Evolutionary conservation across 2,113 vertebrate species (phyloP), one percentile per base, ranked within the genome.

Genomic region (Sminthopsis crassicaudata): DNA sequence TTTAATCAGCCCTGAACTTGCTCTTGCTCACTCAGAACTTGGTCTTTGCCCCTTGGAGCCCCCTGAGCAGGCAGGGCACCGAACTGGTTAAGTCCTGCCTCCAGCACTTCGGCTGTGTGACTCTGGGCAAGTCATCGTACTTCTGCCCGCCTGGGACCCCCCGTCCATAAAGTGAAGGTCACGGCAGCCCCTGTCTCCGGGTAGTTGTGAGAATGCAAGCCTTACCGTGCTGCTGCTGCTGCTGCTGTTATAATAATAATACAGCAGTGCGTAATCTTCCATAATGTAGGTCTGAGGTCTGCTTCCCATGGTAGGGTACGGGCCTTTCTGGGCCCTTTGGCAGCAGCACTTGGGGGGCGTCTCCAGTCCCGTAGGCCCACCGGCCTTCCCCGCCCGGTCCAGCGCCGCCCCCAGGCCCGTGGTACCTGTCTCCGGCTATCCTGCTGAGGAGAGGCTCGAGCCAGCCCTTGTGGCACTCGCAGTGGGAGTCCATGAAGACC

Each of bases 401-500:
- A 2, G 8, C 10, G 23, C 91, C 53, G 1, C 2, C 50, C 53
- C 90, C 5, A 0, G 26, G 16, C 19, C 6, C 3, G 0, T 93
- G 90, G 98, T 98, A 99, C 99, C 99, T 98, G 98, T 99, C 98
- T 97, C 97, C 98, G 76, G 99, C 98, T 97, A 99, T 98, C 97
- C 99, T 99, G 97, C 99, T 98, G 95, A 99, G 98, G 67, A 99
- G 98, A 1, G 99, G 99, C 36, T 99, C 99, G 97, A 99, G 98
- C 99, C 99, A 99, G 89, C 99, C 99, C 0, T 96, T 98, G 95
- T 99, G 99, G 90, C 99, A 99, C 96, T 99, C 99, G 42, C 99
- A 99, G 98, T 99, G 99, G 2, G 99, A 99, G 92, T 99, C 99
- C 99, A 99, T 99, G 98, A 99, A 99, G 97, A 99, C 94, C 14